phyloP scores from a whole-genome alignment of 1,140 invertebrate genomes.

The Lordiphosa collinella region DNA sequence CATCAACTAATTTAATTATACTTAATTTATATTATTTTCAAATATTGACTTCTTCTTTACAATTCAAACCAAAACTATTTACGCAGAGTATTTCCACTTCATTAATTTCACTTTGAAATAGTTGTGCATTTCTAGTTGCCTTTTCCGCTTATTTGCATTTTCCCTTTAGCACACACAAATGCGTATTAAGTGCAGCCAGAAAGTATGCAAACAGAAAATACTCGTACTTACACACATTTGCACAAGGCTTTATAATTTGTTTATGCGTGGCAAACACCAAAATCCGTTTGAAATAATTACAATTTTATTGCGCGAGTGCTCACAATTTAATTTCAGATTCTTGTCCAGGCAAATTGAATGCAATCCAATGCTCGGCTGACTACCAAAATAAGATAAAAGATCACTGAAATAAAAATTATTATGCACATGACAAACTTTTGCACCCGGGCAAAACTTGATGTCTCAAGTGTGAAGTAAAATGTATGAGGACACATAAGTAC shows the following conservation, averaged over 20 bases:
- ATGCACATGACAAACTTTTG: conserved; percentile 65
- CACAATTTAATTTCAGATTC: conserved; percentile 45
- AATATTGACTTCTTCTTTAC: background rate
- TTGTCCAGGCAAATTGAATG: conserved; percentile 51
- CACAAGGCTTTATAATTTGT: conserved; percentile 52
- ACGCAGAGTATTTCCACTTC: conserved; percentile 2
- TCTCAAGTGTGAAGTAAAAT: conserved; percentile 73
- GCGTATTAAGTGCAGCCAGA: conserved; percentile 25
- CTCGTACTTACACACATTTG: conserved; percentile 40
- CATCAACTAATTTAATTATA: too few species aligned
- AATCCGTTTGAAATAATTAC: conserved; percentile 49
- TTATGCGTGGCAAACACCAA: conserved; percentile 43
- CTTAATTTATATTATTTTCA: too few species aligned
- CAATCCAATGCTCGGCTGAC: conserved; percentile 30
- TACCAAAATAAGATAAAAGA: conserved; percentile 46
- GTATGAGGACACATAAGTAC: conserved; percentile 62
- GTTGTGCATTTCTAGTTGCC: background rate
- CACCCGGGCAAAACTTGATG: conserved; percentile 57
- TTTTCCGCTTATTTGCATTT: conserved; percentile 4
- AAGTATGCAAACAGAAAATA: conserved; percentile 5
- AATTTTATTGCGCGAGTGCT: conserved; percentile 23
- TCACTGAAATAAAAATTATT: conserved; percentile 54
- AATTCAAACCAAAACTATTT: background rate
- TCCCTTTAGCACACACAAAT: conserved; percentile 38
- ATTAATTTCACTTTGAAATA: too few species aligned